Evolutionary conservation across 2,113 vertebrate species (phyloP), one percentile per base, ranked within the genome.

Genomic region (Fregata magnificens): DNA sequence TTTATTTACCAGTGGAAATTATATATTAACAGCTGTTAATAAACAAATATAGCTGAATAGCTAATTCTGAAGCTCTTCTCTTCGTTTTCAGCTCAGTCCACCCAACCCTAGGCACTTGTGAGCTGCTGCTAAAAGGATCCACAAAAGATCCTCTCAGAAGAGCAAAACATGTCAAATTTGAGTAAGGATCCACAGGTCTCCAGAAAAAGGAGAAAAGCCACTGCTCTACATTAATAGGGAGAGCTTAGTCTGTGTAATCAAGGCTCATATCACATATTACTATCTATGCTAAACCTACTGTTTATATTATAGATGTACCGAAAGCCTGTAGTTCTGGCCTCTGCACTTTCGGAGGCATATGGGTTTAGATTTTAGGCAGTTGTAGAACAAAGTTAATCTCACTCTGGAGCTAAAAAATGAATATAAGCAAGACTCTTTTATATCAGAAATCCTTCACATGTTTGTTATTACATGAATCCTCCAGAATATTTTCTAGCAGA

Each of bases 381-480:
- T 87, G 45, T 72, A 80, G 78, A 95, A 93, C 42, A 58, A 82
- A 87, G 74, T 42, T 82, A 72, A 90, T 91, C 84, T 81, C 44
- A 61, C 28, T 95, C 63, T 80, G 70, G 18, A 94, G 70, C 81
- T 94, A 86, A 89, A 88, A 87, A 87, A 61, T n/a, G 5, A 89
- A 70, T 66, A 36, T 52, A 82, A 92, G 55, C 40, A 87, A 85
- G 74, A 59, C 7, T 66, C 47, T 87, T 73, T 93, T 74, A 56
- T 82, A 95, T 91, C 70, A 91, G 74, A 93, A 97, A 88, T 91
- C 76, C 42, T 90, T 96, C 94, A 93, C 29, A 14, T 91, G 66
- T 93, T 96, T 97, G 63, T 88, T 93, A 97, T 96, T 94, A 96
- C 78, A 62, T 52, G 73, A 95, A 72, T 59, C 78, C 67, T 76